These are phyloP conservation scores for Trachelus iudaicus DNA, from an alignment of 2,888 invertebrate genomes.

Conservation along the genomic window DNA sequence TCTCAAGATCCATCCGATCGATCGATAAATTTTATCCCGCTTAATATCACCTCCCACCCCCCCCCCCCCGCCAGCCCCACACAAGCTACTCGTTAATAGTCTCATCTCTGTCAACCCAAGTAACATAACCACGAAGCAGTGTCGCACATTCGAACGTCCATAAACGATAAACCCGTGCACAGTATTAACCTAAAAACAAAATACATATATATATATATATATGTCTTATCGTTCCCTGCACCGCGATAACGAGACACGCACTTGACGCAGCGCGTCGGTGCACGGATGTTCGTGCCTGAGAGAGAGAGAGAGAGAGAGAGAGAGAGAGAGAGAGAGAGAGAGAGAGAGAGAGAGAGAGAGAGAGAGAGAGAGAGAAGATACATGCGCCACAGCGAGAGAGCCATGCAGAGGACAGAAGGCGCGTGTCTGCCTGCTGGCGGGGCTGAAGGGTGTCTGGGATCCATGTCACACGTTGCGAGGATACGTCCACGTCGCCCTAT, in stretches of 20 bases:
- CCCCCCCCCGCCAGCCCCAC: no score
- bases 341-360: slow-evolving; percentile 34
- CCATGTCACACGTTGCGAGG: slow-evolving; percentile 48
- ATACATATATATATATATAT: background rate
- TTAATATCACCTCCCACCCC: background rate
- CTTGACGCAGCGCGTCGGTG: slow-evolving; percentile 46
- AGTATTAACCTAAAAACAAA: background rate
- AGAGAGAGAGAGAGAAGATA: slow-evolving; percentile 36
- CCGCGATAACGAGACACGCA: slow-evolving; percentile 38
- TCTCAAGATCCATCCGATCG: background rate
- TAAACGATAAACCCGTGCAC: background rate
- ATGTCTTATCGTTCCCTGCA: slow-evolving; percentile 41
- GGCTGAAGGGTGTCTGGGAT: slow-evolving; percentile 54
- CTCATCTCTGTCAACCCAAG: no score
- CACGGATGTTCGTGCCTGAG: slow-evolving; percentile 29
- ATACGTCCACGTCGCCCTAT: slow-evolving; percentile 25
- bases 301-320: slow-evolving; percentile 34
- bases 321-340: slow-evolving; percentile 36
- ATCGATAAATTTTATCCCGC: background rate
- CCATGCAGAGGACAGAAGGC: background rate
- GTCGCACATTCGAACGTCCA: background rate
- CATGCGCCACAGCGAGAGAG: slow-evolving; percentile 23
- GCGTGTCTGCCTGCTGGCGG: background rate
- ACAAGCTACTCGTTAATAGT: background rate
- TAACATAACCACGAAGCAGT: no score